phyloP scores from a whole-genome alignment of 2,113 vertebrate species.

The Phyllostomus hastatus region DNA sequence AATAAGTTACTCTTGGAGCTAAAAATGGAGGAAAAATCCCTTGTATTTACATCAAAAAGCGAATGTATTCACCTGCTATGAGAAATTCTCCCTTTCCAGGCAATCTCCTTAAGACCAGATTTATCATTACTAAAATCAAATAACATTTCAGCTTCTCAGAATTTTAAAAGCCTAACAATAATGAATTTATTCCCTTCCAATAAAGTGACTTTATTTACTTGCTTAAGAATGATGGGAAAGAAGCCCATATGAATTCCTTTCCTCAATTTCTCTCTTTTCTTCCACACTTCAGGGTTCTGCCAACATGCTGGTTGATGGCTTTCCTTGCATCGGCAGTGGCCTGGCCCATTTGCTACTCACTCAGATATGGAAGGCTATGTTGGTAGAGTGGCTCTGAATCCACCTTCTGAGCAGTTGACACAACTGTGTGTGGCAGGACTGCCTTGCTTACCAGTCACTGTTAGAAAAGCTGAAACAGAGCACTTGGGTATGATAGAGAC shows the following conservation, averaged over 20 bases:
- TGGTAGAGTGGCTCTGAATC: neutral
- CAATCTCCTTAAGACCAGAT: neutral
- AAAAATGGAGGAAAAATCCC: neutral
- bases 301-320: neutral
- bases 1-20: neutral
- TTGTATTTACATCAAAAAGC: neutral
- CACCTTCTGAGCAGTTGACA: neutral
- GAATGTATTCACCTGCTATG: neutral
- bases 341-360: neutral
- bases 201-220: neutral
- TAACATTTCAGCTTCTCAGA: neutral
- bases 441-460: neutral
- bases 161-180: neutral
- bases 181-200: neutral
- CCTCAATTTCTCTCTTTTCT: neutral
- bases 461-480: neutral
- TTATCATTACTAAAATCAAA: neutral
- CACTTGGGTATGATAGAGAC: neutral
- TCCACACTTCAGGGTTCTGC: neutral
- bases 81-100: neutral
- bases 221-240: neutral
- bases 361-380: neutral
- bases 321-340: neutral
- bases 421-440: neutral
- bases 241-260: neutral